Percentiles rank a stretch among this genome's conserved stretches.
These are phyloP conservation scores for Leptopilina clavipes DNA, from an alignment of 1,140 invertebrate genomes.

Conservation along the genomic window DNA sequence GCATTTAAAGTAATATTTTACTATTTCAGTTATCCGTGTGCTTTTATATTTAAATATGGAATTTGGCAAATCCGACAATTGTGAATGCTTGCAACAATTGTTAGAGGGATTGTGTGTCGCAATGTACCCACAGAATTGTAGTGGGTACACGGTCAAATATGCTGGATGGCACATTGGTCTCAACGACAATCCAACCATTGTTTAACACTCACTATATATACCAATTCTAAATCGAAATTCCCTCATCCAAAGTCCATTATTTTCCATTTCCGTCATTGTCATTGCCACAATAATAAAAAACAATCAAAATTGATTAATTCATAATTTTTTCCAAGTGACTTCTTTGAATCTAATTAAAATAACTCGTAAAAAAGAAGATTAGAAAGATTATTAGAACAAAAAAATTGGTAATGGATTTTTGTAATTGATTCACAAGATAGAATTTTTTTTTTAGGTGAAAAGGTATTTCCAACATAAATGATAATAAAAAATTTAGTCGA, in stretches of 20 bases:
- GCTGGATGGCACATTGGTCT: neutral
- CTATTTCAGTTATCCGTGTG: neutral
- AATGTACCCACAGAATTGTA: neutral
- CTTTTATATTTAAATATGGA: neutral
- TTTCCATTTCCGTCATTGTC: too few species aligned
- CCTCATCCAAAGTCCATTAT: neutral
- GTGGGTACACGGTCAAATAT: constrained; percentile 10
- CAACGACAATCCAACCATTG: neutral
- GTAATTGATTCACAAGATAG: too few species aligned
- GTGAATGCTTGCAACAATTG: constrained; percentile 7
- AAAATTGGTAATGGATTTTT: too few species aligned
- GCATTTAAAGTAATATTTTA: neutral
- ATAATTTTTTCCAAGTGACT: too few species aligned
- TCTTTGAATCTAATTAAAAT: too few species aligned
- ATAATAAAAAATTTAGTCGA: neutral
- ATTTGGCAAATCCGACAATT: constrained; percentile 14
- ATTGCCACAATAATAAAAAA: too few species aligned
- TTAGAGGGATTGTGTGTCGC: neutral
- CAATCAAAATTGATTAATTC: too few species aligned
- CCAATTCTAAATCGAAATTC: neutral
- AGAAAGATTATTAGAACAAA: too few species aligned
- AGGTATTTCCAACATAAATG: neutral
- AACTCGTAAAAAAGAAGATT: too few species aligned
- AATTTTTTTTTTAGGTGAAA: too few species aligned
- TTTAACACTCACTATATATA: neutral